phyloP scores from a whole-genome alignment of 2,797 vertebrate species.

The Pipistrellus kuhlii region DNA sequence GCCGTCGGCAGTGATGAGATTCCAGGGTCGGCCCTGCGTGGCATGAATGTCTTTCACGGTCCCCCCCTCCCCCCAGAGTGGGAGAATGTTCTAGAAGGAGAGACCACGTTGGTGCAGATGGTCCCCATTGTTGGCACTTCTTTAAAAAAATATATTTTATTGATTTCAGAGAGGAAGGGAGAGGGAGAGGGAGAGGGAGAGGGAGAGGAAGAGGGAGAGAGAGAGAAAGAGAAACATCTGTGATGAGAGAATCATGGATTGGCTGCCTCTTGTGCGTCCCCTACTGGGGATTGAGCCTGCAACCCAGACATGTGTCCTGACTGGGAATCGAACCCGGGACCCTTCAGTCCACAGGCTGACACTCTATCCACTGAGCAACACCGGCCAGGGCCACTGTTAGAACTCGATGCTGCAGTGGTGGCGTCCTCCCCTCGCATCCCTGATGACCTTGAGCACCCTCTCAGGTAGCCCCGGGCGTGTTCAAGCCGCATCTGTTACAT shows the following conservation, averaged over 20 bases:
- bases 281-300: too few species aligned
- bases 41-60: background rate
- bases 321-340: too few species aligned
- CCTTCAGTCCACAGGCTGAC: too few species aligned
- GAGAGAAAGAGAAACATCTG: too few species aligned
- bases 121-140: background rate
- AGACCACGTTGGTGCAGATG: background rate
- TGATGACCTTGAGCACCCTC: conserved; percentile 61
- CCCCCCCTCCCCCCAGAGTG: background rate
- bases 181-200: too few species aligned
- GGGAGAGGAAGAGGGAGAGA: too few species aligned
- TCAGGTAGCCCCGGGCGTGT: conserved; percentile 61
- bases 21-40: background rate
- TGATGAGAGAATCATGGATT: too few species aligned
- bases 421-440: background rate
- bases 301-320: too few species aligned
- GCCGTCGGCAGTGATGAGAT: conserved; percentile 48
- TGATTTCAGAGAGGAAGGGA: too few species aligned
- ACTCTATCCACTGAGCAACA: too few species aligned
- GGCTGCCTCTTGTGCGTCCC: too few species aligned
- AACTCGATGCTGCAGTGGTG: rapidly evolving
- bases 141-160: too few species aligned
- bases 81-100: background rate
- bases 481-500: conserved; percentile 70
- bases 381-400: background rate